Evolutionary conservation across 2,113 vertebrate genomes (phyloP).

Genomic region (Arvicanthis niloticus): DNA sequence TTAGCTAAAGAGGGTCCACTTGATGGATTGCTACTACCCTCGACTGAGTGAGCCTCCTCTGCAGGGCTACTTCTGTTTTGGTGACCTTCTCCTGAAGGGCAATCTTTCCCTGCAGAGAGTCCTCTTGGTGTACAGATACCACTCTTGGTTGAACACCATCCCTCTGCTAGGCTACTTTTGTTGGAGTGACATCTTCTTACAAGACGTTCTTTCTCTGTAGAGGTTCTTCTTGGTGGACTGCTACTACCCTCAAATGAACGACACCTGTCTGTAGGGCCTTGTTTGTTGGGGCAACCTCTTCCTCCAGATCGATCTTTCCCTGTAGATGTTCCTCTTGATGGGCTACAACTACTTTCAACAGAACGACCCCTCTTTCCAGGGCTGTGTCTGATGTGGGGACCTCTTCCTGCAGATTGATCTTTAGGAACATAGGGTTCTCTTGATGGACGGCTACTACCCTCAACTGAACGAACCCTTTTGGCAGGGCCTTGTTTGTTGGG

Average conservation of each 20-base stretch:
- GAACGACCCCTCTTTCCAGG: not conserved
- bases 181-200: not conserved
- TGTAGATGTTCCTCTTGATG: not conserved
- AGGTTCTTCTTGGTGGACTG: no score
- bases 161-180: not conserved
- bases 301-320: not conserved
- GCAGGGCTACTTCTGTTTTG: accelerated
- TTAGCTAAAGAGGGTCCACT: not conserved
- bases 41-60: not conserved
- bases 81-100: not conserved
- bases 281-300: not conserved
- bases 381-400: not conserved
- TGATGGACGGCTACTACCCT: not conserved
- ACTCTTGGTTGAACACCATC: not conserved
- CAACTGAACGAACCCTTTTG: not conserved
- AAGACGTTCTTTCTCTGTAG: no score
- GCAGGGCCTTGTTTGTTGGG: not conserved
- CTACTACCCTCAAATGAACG: accelerated
- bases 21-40: no score
- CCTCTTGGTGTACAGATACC: not conserved
- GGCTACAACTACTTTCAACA: not conserved
- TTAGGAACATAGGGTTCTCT: no score
- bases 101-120: not conserved
- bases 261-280: accelerated
- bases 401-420: not conserved